Base-by-base conservation (phyloP, 1,140 invertebrate species). In the Elysia chlorotica region DNA sequence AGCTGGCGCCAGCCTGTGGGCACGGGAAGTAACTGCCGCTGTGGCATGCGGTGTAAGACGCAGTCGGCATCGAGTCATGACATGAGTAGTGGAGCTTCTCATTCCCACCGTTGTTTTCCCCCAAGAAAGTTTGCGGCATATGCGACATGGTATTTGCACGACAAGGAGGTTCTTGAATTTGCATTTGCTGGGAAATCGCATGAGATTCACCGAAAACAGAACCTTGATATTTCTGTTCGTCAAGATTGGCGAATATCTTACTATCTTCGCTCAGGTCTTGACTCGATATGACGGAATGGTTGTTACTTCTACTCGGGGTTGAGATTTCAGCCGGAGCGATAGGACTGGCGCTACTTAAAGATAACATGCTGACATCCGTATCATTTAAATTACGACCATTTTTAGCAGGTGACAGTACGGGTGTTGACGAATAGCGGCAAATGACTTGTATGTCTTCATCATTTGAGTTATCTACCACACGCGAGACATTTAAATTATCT, bases 401-500 rank as follows among this genome's bases (percentile, higher is more conserved):
- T 25, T 66, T 35, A 35, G 54, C 31, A 33, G 37, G 67, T 0
- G 36, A 30, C 2, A 53, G 54, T 2, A 76, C 48, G 19, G 74
- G 74, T 3, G 74, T 76, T 14, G 74, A 76, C 5, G 74, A 76
- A 28, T 53, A 76, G 21, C 74, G 70, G 59, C 74, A 76, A 28
- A 73, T 76, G 5, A 76, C 74, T 62, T 76, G 66, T 23, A 73
- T 38, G 25, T 76, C 74, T 23, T 76, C 74, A n/a, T 73, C 71
- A 17, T 54, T 69, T 2, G 48, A 61, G 0, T 65, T 65, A 41
- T 70, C 66, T 0, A 65, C 48, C 23, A 37, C 5, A 33, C 14
- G 19, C 6, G 25, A 59, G 21, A 14, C 21, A n/a, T 57, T 35
- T 30, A 14, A 17, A 37, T 36, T 28, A 2, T 21, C 4, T 1